Base-by-base conservation (phyloP, 2,888 invertebrate species). In the Panopea generosa region DNA sequence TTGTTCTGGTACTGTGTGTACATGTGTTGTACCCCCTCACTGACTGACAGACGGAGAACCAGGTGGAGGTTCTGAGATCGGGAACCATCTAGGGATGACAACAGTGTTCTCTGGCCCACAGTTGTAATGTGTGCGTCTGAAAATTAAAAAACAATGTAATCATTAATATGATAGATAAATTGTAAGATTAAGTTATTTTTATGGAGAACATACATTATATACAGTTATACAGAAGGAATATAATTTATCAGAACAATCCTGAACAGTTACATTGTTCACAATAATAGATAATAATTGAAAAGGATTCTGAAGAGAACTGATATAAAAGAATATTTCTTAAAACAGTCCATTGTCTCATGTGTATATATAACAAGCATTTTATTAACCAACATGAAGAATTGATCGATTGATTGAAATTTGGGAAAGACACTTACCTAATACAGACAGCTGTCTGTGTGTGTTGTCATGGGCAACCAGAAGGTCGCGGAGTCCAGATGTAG, bases 21-120 rank as follows among this genome's bases (percentile, higher is more conserved):
- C 63, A 63, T 63, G 14, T 22, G 18, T 14, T 47, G 63, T 22
- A 68, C 63, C 6, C 74, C 74, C 38, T 74, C 74, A 62, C 55
- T 63, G 50, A 63, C 47, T 2, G 74, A 74, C 52, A 68, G 62
- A 52, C 74, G 61, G 18, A 74, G 57, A 27, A 50, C 50, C 45
- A 74, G 45, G 40, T 57, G 62, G 52, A 74, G 52, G 43, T 52
- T 61, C 33, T 57, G 40, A 26, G 45, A 63, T 50, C 20, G 62
- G 47, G 50, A 57, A 38, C 63, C 63, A 7, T 52, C 63, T 40
- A 53, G 24, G 16, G 61, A 40, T 50, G 74, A 50, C 29, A 26
- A 27, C 38, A 62, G 50, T n/a, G 45, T 33, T 18, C 26, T 26
- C 50, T 56, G 61, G 26, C 55, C 55, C 16, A 62, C 38, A 33